These are phyloP conservation scores for Onchidella celtica DNA, from an alignment of 2,888 invertebrate genomes.

Conservation along the genomic window DNA sequence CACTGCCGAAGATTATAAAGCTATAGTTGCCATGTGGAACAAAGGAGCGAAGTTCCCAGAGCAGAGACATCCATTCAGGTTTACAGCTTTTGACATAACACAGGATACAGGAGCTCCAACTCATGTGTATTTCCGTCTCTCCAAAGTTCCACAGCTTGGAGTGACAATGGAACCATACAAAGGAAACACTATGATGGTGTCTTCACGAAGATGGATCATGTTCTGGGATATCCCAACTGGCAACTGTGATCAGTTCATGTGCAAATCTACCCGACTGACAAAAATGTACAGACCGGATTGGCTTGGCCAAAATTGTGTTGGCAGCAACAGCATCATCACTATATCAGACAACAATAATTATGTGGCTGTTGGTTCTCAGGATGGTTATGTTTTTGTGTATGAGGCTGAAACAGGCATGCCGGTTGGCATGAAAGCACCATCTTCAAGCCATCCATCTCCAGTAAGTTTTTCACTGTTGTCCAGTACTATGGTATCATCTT, in stretches of 20 bases:
- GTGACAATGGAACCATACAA: slow-evolving; percentile 55
- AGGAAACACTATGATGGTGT: slow-evolving; percentile 66
- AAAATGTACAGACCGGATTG: slow-evolving; percentile 68
- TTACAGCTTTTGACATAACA: slow-evolving; percentile 66
- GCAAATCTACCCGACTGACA: slow-evolving; percentile 54
- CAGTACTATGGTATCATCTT: background rate
- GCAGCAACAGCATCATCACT: slow-evolving; percentile 56
- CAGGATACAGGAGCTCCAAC: slow-evolving; percentile 61
- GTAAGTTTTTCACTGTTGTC: slow-evolving; percentile 58
- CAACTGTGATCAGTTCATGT: slow-evolving; percentile 67
- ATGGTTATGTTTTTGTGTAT: slow-evolving; percentile 69
- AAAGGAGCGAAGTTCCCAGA: slow-evolving; percentile 58
- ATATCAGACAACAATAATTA: slow-evolving; percentile 56
- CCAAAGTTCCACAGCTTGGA: slow-evolving; percentile 71
- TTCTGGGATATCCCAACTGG: slow-evolving; percentile 75
- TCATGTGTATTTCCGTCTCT: slow-evolving; percentile 64
- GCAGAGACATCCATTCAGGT: slow-evolving; percentile 65
- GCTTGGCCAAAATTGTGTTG: slow-evolving; percentile 57
- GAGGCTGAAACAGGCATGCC: slow-evolving; percentile 63
- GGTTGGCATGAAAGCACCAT: slow-evolving; percentile 58
- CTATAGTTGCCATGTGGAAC: slow-evolving; percentile 63
- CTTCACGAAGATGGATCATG: slow-evolving; percentile 63
- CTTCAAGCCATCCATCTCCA: slow-evolving; percentile 61
- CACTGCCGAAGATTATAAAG: slow-evolving; percentile 63
- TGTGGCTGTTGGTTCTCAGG: slow-evolving; percentile 66